These are phyloP conservation scores for Bucorvus abyssinicus DNA, from an alignment of 2,797 vertebrate genomes.

Conservation along the genomic window DNA sequence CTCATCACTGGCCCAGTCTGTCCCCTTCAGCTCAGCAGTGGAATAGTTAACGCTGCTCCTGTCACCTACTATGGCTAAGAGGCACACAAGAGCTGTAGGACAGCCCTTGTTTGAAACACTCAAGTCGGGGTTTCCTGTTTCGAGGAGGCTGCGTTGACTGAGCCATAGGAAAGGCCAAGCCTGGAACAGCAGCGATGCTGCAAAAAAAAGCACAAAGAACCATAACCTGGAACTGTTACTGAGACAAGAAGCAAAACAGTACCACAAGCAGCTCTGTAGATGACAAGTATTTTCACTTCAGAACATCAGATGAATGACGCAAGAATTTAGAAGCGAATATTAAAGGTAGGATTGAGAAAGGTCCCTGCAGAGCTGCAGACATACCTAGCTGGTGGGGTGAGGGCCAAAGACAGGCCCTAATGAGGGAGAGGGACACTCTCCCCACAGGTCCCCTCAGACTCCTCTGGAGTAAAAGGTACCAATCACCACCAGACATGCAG, in stretches of 20 bases:
- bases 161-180: neutral
- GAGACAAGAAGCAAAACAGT: neutral
- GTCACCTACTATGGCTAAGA: neutral
- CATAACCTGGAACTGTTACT: neutral
- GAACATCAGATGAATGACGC: neutral
- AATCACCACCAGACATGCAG: neutral
- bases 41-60: neutral
- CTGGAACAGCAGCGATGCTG: neutral
- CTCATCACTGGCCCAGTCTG: neutral
- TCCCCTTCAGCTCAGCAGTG: neutral
- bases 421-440: neutral
- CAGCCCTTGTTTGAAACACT: neutral
- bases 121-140: accelerated
- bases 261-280: neutral
- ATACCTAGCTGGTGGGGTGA: too few species aligned
- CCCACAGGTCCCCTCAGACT: neutral
- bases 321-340: neutral
- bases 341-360: neutral
- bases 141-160: neutral
- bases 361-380: neutral
- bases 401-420: neutral
- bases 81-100: accelerated
- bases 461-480: neutral
- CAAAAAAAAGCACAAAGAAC: neutral
- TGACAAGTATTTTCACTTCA: neutral